phyloP scores from a whole-genome alignment of 2,113 vertebrate genomes.

The Hemiprocne comata region DNA sequence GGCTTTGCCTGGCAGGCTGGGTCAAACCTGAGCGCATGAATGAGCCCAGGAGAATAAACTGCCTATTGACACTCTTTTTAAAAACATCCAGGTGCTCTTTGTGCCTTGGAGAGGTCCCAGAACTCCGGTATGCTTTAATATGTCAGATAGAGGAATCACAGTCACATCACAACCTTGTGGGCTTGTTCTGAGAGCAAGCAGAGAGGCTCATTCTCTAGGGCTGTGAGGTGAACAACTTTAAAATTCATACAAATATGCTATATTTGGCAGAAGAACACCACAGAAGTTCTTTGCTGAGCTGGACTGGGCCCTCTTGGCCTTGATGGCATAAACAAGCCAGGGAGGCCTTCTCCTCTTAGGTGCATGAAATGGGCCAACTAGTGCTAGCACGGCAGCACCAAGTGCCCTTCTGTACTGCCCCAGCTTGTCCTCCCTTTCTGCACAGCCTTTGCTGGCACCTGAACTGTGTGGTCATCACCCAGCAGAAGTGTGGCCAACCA shows the following conservation, averaged over 20 bases:
- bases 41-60: conserved; percentile 4
- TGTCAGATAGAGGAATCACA: not conserved
- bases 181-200: not conserved
- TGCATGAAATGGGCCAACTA: not conserved
- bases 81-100: not conserved
- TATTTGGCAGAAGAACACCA: not conserved
- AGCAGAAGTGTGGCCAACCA: not conserved
- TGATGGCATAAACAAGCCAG: not conserved
- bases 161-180: not conserved
- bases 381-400: accelerated
- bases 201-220: not conserved
- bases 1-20: not conserved
- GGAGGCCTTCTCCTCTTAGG: not conserved
- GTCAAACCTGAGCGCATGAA: not conserved
- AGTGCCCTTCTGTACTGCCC: not conserved
- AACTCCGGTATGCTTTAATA: not conserved
- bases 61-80: not conserved
- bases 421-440: not conserved
- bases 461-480: not conserved
- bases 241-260: not conserved
- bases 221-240: not conserved
- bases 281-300: not conserved
- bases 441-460: not conserved
- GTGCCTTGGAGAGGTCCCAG: not conserved
- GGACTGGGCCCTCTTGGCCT: not conserved